These are phyloP conservation scores for Myrmecophaga tridactyla DNA, from an alignment of 2,113 vertebrate species.

Conservation along the genomic window DNA sequence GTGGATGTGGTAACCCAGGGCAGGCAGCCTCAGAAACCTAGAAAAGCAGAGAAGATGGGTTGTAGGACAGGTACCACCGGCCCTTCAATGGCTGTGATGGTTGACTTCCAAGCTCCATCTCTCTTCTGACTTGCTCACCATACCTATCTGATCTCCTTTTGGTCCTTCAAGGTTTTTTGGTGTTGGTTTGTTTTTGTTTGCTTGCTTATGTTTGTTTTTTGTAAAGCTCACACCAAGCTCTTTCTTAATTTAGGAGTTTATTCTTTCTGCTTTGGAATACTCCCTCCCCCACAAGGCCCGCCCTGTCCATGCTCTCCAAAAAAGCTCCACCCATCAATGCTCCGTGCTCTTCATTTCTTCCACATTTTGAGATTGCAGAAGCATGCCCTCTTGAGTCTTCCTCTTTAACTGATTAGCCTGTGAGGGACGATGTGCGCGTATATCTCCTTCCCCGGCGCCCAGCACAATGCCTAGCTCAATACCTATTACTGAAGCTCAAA, in stretches of 20 bases:
- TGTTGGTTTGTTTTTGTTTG: no score
- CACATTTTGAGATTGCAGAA: neutral
- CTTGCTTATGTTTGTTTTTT: neutral
- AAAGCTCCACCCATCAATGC: neutral
- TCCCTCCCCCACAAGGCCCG: accelerated
- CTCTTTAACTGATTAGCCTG: neutral
- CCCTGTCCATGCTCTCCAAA: neutral
- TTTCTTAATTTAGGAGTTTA: neutral
- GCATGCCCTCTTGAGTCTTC: neutral
- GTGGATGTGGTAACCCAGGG: neutral
- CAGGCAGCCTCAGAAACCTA: neutral
- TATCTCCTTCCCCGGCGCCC: neutral
- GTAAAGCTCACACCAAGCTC: neutral
- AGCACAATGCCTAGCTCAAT: neutral
- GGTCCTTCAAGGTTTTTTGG: neutral
- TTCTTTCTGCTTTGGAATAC: neutral
- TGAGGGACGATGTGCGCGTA: neutral
- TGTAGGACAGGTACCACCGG: no score
- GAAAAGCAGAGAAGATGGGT: neutral
- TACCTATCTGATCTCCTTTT: neutral
- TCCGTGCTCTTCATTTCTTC: neutral
- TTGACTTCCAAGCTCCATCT: neutral
- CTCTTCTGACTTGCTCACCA: neutral
- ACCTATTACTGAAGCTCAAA: neutral
- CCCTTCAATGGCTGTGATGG: neutral